Evolutionary conservation across 1,140 invertebrate species (phyloP).

Genomic region (Drosophila takahashii): DNA sequence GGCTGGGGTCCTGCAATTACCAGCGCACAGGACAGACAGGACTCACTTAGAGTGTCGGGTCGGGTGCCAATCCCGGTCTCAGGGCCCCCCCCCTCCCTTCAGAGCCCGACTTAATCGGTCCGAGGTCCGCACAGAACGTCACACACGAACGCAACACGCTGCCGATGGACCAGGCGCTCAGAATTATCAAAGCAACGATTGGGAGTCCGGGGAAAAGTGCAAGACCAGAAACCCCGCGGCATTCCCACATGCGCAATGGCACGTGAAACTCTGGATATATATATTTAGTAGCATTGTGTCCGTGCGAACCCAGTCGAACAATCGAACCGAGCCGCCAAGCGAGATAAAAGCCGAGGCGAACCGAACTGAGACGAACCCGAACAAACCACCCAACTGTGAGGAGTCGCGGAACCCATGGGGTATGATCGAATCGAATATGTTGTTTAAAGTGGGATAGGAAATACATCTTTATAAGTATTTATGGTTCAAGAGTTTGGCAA

Average conservation of each 20-base stretch:
- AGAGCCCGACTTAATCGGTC: slow-evolving; percentile 30
- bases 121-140: slow-evolving; percentile 73
- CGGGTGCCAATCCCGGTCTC: neutral
- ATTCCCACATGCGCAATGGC: slow-evolving; percentile 72
- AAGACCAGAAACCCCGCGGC: slow-evolving; percentile 9
- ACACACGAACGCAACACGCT: slow-evolving; percentile 84
- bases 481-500: too few relatives aligned
- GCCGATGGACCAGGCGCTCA: slow-evolving; percentile 73
- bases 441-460: too few relatives aligned
- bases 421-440: slow-evolving; percentile 7
- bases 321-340: slow-evolving; percentile 49
- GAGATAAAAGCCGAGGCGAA: slow-evolving; percentile 27
- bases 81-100: too few relatives aligned
- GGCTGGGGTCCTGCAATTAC: slow-evolving; percentile 61
- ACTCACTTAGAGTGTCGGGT: slow-evolving; percentile 13
- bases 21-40: slow-evolving; percentile 27
- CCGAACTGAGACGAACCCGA: slow-evolving; percentile 38
- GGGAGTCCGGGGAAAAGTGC: slow-evolving; percentile 6
- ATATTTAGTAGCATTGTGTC: slow-evolving; percentile 57
- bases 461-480: too few relatives aligned
- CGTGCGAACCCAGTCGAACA: slow-evolving; percentile 52
- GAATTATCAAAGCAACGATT: slow-evolving; percentile 7
- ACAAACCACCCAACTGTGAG: slow-evolving; percentile 30
- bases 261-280: slow-evolving; percentile 52
- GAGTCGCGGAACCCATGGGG: neutral